phyloP scores from a whole-genome alignment of 2,888 invertebrate genomes.

The Acholoe squamosa region DNA sequence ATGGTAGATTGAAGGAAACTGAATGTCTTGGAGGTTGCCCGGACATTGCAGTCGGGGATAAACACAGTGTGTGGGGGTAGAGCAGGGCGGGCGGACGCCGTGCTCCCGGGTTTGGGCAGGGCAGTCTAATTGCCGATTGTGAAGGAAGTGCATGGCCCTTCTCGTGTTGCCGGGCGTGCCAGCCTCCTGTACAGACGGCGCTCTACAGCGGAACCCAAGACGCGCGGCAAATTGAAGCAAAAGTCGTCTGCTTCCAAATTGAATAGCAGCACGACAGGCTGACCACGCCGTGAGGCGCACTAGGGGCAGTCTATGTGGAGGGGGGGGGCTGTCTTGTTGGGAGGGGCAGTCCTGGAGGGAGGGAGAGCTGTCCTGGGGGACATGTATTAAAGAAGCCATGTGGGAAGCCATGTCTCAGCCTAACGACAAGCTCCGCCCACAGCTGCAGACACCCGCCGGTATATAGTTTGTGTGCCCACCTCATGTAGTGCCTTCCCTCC shows the following conservation, averaged over 20 bases:
- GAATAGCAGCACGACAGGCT: neutral
- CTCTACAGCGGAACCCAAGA: neutral
- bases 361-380: neutral
- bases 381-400: neutral
- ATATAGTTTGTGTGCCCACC: neutral
- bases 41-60: conserved; percentile 32
- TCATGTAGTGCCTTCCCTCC: too few species aligned
- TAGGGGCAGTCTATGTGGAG: too few species aligned
- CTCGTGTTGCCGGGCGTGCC: neutral
- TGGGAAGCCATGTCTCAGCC: neutral
- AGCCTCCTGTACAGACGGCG: neutral
- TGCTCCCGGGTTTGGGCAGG: neutral
- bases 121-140: conserved; percentile 4
- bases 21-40: neutral
- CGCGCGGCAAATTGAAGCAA: conserved; percentile 4
- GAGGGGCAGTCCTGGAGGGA: neutral
- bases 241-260: conserved; percentile 22
- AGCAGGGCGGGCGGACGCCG: neutral
- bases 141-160: neutral
- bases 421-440: neutral
- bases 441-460: neutral
- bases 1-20: neutral
- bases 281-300: neutral
- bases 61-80: neutral
- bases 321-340: too few species aligned